Conservation (phyloP, 2,113 vertebrate genomes). For the Synodontis membranacea region DNA sequence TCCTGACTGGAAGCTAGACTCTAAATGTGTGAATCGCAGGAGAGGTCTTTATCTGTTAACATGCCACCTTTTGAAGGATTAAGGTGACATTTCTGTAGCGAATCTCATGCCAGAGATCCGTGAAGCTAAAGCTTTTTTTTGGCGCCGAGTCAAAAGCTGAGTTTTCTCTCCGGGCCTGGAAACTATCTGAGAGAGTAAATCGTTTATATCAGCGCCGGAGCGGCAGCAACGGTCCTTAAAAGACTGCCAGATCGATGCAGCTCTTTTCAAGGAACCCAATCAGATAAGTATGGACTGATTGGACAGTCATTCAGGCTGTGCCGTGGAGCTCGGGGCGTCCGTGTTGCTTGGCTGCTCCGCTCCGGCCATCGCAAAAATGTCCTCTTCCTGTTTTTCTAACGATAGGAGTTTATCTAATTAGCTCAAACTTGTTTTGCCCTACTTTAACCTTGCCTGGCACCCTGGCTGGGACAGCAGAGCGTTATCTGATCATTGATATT, state of each 20-base stretch:
- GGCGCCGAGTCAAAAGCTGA: constrained; percentile 3
- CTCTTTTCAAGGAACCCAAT: constrained; percentile 46
- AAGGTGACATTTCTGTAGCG: neutral
- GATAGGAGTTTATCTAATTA: constrained; percentile 19
- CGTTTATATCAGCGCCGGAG: constrained; percentile 38
- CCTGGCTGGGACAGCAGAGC: neutral
- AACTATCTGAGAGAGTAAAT: constrained; percentile 41
- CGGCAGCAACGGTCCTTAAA: constrained; percentile 39
- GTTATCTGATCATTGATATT: neutral
- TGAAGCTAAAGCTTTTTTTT: neutral
- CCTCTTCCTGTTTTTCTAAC: neutral
- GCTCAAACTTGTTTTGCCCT: neutral
- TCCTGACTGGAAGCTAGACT: neutral
- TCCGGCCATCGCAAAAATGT: neutral
- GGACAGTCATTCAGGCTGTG: constrained; percentile 35
- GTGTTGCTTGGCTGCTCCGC: constrained; percentile 8
- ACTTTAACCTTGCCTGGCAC: constrained; percentile 15
- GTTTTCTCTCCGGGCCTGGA: constrained; percentile 30
- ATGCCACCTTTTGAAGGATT: neutral
- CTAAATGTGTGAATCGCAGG: neutral
- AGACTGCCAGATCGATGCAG: constrained; percentile 51
- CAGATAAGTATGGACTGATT: constrained; percentile 54
- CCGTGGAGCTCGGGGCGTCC: neutral
- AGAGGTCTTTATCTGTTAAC: neutral
- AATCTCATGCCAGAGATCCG: neutral